Percentiles rank a stretch among this genome's conserved stretches.
These are phyloP conservation scores for Rhadina sibilatrix DNA, from an alignment of 2,113 vertebrate genomes.

Conservation along the genomic window DNA sequence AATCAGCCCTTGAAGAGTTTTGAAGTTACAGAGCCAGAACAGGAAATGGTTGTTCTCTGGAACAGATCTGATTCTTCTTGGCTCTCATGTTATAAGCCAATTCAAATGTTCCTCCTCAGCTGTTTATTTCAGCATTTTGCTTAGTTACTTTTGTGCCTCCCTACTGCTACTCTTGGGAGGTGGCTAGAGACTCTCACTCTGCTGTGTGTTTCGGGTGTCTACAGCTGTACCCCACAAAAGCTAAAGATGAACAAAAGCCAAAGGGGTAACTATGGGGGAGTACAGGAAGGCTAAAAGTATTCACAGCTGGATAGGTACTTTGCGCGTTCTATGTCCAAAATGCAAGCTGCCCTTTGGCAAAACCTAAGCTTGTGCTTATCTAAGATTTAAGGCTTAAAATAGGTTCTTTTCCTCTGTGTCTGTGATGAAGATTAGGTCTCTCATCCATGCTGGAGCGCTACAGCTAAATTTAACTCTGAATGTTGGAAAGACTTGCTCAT, in stretches of 20 bases:
- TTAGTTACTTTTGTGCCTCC: not conserved
- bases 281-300: not conserved
- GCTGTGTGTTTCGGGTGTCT: not conserved
- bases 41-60: not conserved
- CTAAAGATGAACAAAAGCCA: not conserved
- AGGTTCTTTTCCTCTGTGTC: not conserved
- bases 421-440: constrained; percentile 3
- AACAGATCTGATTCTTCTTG: not conserved
- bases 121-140: not conserved
- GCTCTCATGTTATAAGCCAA: not conserved
- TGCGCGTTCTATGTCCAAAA: fast-evolving
- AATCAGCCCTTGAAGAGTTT: not conserved
- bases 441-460: not conserved
- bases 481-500: not conserved
- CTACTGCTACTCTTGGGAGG: not conserved
- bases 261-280: not conserved
- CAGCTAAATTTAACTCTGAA: not conserved
- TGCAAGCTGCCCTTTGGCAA: not conserved
- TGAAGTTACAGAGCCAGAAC: not conserved
- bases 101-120: not conserved
- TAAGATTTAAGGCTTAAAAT: not conserved
- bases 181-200: not conserved
- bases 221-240: not conserved
- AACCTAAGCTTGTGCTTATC: not conserved
- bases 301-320: not conserved